These are phyloP conservation scores for Oenanthe oenanthe DNA, from an alignment of 2,113 vertebrate genomes.

Conservation along the genomic window DNA sequence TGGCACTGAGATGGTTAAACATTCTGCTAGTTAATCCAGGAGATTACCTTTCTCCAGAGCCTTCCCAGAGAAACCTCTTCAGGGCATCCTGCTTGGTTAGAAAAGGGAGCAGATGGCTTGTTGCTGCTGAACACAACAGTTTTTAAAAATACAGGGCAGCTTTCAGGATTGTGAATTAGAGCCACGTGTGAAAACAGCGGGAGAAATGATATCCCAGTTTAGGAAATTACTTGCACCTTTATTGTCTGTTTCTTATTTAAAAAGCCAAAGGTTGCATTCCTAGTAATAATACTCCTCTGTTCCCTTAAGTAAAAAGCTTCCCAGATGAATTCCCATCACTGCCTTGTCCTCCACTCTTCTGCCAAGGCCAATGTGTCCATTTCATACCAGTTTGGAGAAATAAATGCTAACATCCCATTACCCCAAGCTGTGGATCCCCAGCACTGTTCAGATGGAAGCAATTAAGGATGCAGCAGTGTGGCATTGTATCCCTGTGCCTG, in stretches of 20 bases:
- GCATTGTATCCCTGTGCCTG: neutral
- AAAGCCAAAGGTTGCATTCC: neutral
- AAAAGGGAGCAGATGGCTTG: conserved; percentile 34
- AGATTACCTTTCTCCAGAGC: conserved; percentile 66
- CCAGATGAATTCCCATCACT: no score
- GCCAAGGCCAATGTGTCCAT: neutral
- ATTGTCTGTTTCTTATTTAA: neutral
- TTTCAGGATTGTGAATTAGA: neutral
- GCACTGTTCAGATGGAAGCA: neutral
- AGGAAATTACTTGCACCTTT: neutral
- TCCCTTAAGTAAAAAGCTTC: neutral
- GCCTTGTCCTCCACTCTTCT: neutral
- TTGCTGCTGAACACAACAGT: neutral
- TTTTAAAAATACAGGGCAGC: neutral
- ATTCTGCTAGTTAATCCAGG: conserved; percentile 45
- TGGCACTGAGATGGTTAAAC: conserved; percentile 32
- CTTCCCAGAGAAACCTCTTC: conserved; percentile 45
- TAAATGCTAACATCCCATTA: neutral
- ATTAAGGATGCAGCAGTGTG: neutral
- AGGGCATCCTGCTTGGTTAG: conserved; percentile 18
- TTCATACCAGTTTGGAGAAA: neutral
- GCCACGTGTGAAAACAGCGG: neutral
- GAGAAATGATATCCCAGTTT: neutral
- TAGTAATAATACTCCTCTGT: neutral
- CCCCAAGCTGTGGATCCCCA: neutral